These are phyloP conservation scores for Synergus itoensis DNA, from an alignment of 2,888 invertebrate species.

Conservation along the genomic window DNA sequence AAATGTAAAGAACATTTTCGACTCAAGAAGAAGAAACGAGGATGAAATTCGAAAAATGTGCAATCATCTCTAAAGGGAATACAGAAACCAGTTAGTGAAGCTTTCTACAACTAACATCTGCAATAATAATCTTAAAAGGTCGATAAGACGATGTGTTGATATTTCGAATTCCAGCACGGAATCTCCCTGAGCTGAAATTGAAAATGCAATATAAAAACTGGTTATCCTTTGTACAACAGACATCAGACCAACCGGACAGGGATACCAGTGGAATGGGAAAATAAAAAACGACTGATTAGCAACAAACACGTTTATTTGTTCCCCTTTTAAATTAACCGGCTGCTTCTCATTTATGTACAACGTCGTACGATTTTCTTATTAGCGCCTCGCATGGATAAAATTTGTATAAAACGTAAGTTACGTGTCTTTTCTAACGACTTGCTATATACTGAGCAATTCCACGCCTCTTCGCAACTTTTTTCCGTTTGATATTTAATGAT, in stretches of 20 bases:
- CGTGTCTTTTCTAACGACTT: slow-evolving; percentile 35
- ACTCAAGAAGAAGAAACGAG: no score
- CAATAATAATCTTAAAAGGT: background rate
- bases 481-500: background rate
- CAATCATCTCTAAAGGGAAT: no score
- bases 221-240: slow-evolving; percentile 38
- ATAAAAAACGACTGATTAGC: slow-evolving; percentile 67
- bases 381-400: slow-evolving; percentile 40
- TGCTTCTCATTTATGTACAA: slow-evolving; percentile 42
- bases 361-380: slow-evolving; percentile 47
- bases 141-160: background rate
- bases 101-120: no score
- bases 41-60: no score
- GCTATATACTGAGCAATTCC: slow-evolving; percentile 15
- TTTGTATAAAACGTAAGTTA: slow-evolving; percentile 39
- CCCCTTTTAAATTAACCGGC: slow-evolving; percentile 45
- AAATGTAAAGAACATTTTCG: no score
- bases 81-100: no score
- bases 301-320: slow-evolving; percentile 72
- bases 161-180: background rate
- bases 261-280: slow-evolving; percentile 64
- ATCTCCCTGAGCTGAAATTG: background rate
- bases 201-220: background rate
- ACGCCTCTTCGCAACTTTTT: background rate
- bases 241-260: slow-evolving; percentile 65